Base-by-base conservation (phyloP, 2,888 invertebrate species). In the Tipula confusa region DNA sequence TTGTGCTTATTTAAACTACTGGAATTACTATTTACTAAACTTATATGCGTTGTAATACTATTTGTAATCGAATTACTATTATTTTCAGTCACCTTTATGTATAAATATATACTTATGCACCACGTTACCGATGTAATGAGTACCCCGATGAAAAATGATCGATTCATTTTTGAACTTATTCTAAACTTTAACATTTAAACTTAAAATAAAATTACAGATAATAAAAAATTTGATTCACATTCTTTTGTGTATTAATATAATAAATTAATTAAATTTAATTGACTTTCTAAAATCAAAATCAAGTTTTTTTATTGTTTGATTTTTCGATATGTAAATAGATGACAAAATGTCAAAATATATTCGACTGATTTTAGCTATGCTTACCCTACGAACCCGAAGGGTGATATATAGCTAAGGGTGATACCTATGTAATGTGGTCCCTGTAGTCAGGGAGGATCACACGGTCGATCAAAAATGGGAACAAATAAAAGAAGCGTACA, bases 41-140 rank as follows among this genome's bases (percentile, higher is more conserved):
- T 80, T 80, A 29, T 15, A 80, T 29, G 80, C 88, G 86, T 84
- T 87, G 86, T 5, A 86, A 84, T 1, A 87, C 86, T 84, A 87
- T 86, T 84, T 87, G 86, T n/a, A 86, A 24, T 43, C 43, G 48
- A 83, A 15, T 64, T 81, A 84, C 64, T 43, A 83, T 43, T 38
- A 28, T 82, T 84, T 31, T 89, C 88, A 24, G 90, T 92, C 82
- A 94, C 87, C 86, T 92, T 91, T 89, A 93, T 93, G 87, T 95
- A 95, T 79, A 95, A 90, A 87, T 94, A 95, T 79, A 95, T 88
- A 82, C 94, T 94, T 82, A 95, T 89, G 64, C 91, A 91, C 95
- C 95, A 95, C 84, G 95, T 95, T 48, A 93, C 87, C 0, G 95
- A 95, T 0, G 95, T 94, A 87, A 94, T 92, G 84, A 94, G 88